phyloP scores from a whole-genome alignment of 2,888 invertebrate genomes.

The Geophilus truncorum region DNA sequence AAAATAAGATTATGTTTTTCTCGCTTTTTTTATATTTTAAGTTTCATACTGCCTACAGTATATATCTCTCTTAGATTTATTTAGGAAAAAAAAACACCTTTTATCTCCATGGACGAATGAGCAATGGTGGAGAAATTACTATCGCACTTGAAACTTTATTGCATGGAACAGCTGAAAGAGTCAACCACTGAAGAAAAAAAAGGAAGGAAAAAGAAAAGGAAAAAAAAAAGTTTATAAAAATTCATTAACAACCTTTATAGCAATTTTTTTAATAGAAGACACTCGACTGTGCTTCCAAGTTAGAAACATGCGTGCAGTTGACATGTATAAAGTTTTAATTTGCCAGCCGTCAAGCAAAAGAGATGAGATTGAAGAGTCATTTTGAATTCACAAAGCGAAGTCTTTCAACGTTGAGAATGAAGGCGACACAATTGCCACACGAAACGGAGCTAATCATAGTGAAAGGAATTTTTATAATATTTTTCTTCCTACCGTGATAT shows the following conservation, averaged over 20 bases:
- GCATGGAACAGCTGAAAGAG: constrained; percentile 20
- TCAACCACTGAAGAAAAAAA: neutral
- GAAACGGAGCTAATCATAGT: constrained; percentile 7
- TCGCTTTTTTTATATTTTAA: no score
- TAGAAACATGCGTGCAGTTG: constrained; percentile 25
- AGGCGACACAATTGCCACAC: neutral
- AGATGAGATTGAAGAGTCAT: constrained; percentile 12
- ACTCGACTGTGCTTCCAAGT: neutral
- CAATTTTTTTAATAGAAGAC: neutral
- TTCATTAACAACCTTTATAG: neutral
- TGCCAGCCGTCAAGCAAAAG: constrained; percentile 24
- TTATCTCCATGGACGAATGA: constrained; percentile 14
- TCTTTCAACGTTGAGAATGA: constrained; percentile 3
- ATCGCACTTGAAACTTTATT: constrained; percentile 21
- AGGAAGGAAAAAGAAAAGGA: neutral
- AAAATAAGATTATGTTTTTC: neutral
- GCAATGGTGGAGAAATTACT: constrained; percentile 13
- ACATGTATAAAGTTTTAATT: constrained; percentile 27
- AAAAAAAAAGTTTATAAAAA: neutral
- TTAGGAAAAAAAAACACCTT: neutral
- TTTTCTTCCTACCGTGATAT: neutral
- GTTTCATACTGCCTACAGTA: neutral
- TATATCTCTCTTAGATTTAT: neutral
- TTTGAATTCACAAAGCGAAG: constrained; percentile 24
- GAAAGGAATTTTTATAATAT: constrained; percentile 20